Evolutionary conservation across 2,113 vertebrate species (phyloP).

Genomic region (Herpetotheres cachinnans): DNA sequence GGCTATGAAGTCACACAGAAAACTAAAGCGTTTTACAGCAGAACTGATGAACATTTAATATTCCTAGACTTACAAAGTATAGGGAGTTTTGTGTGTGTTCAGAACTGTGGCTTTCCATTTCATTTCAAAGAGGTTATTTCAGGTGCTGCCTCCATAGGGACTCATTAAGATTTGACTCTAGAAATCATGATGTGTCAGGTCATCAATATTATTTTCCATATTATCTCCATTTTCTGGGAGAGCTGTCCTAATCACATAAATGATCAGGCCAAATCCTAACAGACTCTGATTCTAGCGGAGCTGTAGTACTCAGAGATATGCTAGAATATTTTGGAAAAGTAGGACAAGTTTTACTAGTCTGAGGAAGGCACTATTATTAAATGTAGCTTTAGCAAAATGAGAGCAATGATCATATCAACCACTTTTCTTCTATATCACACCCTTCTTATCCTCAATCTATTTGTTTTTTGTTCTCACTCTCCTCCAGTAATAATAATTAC

Average conservation of each 20-base stretch:
- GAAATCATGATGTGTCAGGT: not conserved
- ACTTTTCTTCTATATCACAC: not conserved
- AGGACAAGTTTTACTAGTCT: not conserved
- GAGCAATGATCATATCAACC: not conserved
- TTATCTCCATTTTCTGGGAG: not conserved
- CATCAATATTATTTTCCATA: not conserved
- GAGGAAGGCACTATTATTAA: not conserved
- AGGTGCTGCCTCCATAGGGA: not conserved
- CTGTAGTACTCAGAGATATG: not conserved
- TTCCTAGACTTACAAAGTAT: not conserved
- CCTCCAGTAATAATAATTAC: not conserved
- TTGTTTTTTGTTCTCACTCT: not conserved
- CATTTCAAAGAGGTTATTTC: not conserved
- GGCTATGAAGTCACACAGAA: not conserved
- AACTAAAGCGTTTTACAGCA: not conserved
- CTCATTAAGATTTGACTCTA: not conserved
- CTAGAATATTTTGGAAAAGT: not conserved
- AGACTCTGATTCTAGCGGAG: not conserved
- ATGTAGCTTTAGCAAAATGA: not conserved
- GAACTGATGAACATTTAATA: not conserved
- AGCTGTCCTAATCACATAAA: not conserved
- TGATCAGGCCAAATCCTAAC: not conserved
- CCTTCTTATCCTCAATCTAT: not conserved
- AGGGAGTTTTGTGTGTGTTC: not conserved
- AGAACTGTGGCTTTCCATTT: not conserved